Evolutionary conservation across 2,888 invertebrate genomes (phyloP).

Genomic region (Cancer borealis): DNA sequence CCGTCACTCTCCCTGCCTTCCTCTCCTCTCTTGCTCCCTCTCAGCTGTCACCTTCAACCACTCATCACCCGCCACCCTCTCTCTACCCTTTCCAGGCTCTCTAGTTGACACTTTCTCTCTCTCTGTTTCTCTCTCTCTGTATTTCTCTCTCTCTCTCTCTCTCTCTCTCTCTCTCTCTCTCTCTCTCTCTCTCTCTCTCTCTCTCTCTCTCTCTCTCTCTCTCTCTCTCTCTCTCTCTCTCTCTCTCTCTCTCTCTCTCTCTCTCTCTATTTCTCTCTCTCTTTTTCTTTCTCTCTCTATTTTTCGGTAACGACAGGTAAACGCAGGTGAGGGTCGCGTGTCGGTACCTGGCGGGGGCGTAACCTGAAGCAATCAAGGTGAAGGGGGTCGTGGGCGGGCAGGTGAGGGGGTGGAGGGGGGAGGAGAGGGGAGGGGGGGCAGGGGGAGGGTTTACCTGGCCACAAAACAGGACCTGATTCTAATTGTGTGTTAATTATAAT

Average conservation of each 20-base stretch:
- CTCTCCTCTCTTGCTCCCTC: background rate
- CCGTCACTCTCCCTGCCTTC: background rate
- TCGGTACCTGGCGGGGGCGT: background rate
- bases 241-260: constrained; percentile 16
- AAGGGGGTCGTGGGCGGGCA: background rate
- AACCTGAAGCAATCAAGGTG: background rate
- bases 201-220: background rate
- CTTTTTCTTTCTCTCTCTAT: constrained; percentile 9
- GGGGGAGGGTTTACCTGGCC: constrained; percentile 45
- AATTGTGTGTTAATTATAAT: constrained; percentile 65
- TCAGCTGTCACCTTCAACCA: constrained; percentile 1
- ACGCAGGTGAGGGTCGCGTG: constrained; percentile 31
- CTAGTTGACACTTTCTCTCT: background rate
- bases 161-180: background rate
- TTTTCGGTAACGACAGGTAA: background rate
- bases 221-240: constrained; percentile 44
- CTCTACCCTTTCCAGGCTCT: background rate
- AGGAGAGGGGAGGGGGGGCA: background rate
- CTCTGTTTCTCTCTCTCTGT: background rate
- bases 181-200: constrained; percentile 37
- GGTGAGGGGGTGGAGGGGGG: background rate
- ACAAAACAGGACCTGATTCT: constrained; percentile 52
- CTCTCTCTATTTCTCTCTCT: constrained; percentile 27
- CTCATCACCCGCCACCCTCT: background rate
- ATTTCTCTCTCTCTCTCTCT: background rate